Evolutionary conservation across 35 echinoderm and acorn worm genomes (phyloP), one percentile per base, ranked within the genome.

Genomic region (Apostichopus parvimensis): DNA sequence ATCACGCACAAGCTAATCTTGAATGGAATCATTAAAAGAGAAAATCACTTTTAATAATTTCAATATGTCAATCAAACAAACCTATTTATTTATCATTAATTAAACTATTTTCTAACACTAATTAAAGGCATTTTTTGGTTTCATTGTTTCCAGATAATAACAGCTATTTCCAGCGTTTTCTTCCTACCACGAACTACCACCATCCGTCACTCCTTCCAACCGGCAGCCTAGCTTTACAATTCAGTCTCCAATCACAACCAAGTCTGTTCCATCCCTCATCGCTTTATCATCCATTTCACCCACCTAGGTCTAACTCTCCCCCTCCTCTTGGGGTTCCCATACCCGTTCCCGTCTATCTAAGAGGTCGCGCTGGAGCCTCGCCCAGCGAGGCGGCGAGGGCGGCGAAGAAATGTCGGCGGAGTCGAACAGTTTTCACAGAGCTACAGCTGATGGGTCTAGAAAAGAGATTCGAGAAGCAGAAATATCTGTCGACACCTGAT

Each of bases 391-490:
- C 93, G 21, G 87, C 93, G 25, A 86, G 92, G 56, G 89, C 93
- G 9, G 93, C 95, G 4, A 99, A 99, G 89, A 99, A 99, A 57
- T 99, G 97, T 64, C 57, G 97, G 2, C 78, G 97, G 54, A 99
- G 97, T 75, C 54, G 97, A 18, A 99, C 97, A 18, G 97, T 99
- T 2, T 99, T 99, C 91, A 96, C 97, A 4, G 97, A 99, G 72
- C 79, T 99, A 24, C 97, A 99, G 77, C 87, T 99, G 24, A 91
- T 99, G 91, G 97, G 97, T 4, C 83, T 99, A 5, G 97, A 99
- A 84, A 99, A 99, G 73, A 86, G 93, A 77, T 99, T 99, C 73
- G 97, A 99, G 61, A 96, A 94, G 72, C 97, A 99, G 84, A 99
- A 99, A 86, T 98, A 98, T 77, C 82, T 98, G 5, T 98, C 95